These are phyloP conservation scores for Heliconius ismenius DNA, from an alignment of 2,888 invertebrate species.

Conservation along the genomic window DNA sequence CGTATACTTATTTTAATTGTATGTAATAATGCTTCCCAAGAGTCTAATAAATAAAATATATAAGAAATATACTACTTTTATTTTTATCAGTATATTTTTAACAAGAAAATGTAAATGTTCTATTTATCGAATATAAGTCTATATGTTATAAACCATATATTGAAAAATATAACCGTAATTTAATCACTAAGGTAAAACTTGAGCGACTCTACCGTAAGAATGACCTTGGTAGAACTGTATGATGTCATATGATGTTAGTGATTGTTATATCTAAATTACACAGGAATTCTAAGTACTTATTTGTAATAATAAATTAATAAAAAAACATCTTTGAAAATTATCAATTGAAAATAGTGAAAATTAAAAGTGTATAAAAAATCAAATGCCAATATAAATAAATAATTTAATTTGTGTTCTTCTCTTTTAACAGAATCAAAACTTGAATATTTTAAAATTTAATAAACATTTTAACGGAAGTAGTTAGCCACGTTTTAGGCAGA, in stretches of 20 bases:
- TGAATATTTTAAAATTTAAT: too few relatives aligned
- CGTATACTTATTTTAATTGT: too few relatives aligned
- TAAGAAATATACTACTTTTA: neutral
- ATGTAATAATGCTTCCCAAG: neutral
- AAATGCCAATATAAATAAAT: neutral
- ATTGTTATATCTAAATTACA: conserved; percentile 32
- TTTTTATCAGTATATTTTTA: neutral
- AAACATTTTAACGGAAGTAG: neutral
- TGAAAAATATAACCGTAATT: neutral
- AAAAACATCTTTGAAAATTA: too few relatives aligned
- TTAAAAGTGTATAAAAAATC: neutral
- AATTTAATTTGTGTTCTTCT: too few relatives aligned
- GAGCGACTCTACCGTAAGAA: conserved; percentile 36
- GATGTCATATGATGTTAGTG: conserved; percentile 44
- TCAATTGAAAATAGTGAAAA: too few relatives aligned
- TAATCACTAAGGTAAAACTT: conserved; percentile 18
- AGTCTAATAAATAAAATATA: neutral
- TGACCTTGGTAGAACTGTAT: conserved; percentile 44
- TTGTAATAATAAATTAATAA: conserved; percentile 1
- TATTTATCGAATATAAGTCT: neutral
- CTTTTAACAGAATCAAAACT: too few relatives aligned
- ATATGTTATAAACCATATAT: neutral
- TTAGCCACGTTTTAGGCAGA: neutral
- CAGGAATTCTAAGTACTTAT: conserved; percentile 27
- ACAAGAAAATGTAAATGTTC: neutral